Conservation (phyloP, 2,888 invertebrate genomes). For the Chrysopilus asiliformis region DNA sequence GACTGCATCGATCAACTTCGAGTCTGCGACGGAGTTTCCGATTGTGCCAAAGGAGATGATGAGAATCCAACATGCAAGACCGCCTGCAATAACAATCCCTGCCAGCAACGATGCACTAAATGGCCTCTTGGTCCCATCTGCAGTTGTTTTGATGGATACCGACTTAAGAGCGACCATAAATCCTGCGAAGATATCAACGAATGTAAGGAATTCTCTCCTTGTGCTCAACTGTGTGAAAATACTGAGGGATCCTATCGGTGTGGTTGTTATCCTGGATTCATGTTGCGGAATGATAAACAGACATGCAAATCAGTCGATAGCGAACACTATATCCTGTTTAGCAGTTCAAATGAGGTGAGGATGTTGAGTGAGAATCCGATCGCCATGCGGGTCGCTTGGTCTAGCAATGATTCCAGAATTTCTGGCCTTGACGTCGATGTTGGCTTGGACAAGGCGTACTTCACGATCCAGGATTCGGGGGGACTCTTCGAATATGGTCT, state of each 20-base stretch:
- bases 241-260: slow-evolving; percentile 29
- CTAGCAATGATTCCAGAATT: slow-evolving; percentile 37
- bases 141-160: slow-evolving; percentile 47
- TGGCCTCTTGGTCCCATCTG: slow-evolving; percentile 57
- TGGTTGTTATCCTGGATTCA: slow-evolving; percentile 29
- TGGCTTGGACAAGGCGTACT: slow-evolving; percentile 37
- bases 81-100: slow-evolving; percentile 30
- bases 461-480: slow-evolving; percentile 35
- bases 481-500: slow-evolving; percentile 34
- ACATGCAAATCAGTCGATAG: slow-evolving; percentile 53
- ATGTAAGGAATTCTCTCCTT: slow-evolving; percentile 42
- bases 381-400: slow-evolving; percentile 29
- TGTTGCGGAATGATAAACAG: slow-evolving; percentile 42
- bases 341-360: slow-evolving; percentile 43
- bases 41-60: slow-evolving; percentile 59
- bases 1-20: slow-evolving; percentile 48
- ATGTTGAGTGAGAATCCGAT: slow-evolving; percentile 35
- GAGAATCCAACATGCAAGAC: slow-evolving; percentile 51
- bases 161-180: slow-evolving; percentile 38
- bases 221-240: slow-evolving; percentile 46
- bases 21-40: slow-evolving; percentile 47
- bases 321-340: slow-evolving; percentile 42
- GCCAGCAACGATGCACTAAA: slow-evolving; percentile 44
- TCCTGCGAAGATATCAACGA: slow-evolving; percentile 59
- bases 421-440: slow-evolving; percentile 43